Base-by-base conservation (phyloP, 2,888 invertebrate species). In the Macrophya alboannulata region DNA sequence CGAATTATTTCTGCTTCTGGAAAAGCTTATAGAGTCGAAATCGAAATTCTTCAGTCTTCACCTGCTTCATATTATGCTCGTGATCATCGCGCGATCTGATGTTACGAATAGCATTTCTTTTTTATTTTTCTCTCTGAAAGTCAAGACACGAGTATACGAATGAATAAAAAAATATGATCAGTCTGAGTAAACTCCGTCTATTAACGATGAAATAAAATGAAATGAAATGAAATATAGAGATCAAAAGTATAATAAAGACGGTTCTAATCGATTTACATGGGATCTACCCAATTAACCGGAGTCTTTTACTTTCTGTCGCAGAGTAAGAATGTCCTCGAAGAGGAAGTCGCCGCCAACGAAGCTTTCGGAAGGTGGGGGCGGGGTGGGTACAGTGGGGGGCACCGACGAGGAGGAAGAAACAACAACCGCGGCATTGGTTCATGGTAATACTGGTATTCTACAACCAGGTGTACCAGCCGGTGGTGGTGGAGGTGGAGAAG, bases 291-390 rank as follows among this genome's bases (percentile, higher is more conserved):
- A 83, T 68, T 83, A 83, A 86, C 68, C 77, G 45, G 31, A 77
- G 51, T 25, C 48, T 77, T 77, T 77, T 81, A 62, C n/a, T 89
- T 91, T 94, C 95, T 95, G 94, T 96, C 95, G 88, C 96, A 97
- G 97, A 96, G 90, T 93, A 92, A 98, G 96, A 95, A 98, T 98
- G 98, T 98, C 98, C 96, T 98, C 98, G 95, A 98, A 98, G 96
- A 96, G 98, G 95, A 98, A 98, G 95, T 98, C 98, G 94, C 98
- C 98, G 94, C 98, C 98, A 94, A 98, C 97, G 92, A 98, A 98
- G 96, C 96, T 98, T 94, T 95, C 96, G 94, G 98, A 98, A 95
- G 96, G 97, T 95, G 95, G 94, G 95, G 94, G 93, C 88, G 93
- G 92, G 88, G 90, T 89, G 89, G 92, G 92, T 86, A 89, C 91